Evolutionary conservation across 2,888 invertebrate genomes (phyloP), one percentile per base, ranked within the genome.

Genomic region (Heliconius cydno): DNA sequence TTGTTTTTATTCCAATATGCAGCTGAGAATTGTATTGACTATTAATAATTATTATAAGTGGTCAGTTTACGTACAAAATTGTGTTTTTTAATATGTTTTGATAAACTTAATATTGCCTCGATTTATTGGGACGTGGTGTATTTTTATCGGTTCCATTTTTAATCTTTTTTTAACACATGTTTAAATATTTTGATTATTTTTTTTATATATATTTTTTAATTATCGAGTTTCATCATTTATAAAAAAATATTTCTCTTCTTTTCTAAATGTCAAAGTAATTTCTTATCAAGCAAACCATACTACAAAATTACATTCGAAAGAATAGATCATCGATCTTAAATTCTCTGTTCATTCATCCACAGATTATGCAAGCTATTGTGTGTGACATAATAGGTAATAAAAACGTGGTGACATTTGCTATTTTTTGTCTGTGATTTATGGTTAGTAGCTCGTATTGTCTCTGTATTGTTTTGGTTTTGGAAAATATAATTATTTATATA

Each of bases 381-480:
- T 80, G 81, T 84, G 84, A 83, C 77, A 85, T 85, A 84, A 85
- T 72, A 80, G 79, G 73, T 80, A 79, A 79, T 82, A 79, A 80
- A 79, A 75, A 71, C 79, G 79, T 81, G 81, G 70, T 72, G 78
- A 79, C 77, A 79, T 68, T 71, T 80, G 46, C 77, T 79, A 79
- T 77, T 82, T 82, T 82, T 79, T 79, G 41, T 79, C 67, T 76
- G 82, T 81, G 81, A 81, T 80, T 81, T 82, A 82, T 79, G 81
- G 72, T 63, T 79, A 75, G 75, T 63, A 25, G 63, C 67, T 75
- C 22, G 22, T 38, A 68, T 75, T 79, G 78, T 68, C 41, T 68
- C 5, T 22, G 5, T 65, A 67, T 57, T 57, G 41, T 67, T 34
- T 65, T 74, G 41, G 6, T 46, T n/a, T 65, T 63, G 46, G 63